Percentiles rank a stretch among this genome's conserved stretches.
phyloP scores from a whole-genome alignment of 2,113 vertebrate species.

The Myotis yumanensis region DNA sequence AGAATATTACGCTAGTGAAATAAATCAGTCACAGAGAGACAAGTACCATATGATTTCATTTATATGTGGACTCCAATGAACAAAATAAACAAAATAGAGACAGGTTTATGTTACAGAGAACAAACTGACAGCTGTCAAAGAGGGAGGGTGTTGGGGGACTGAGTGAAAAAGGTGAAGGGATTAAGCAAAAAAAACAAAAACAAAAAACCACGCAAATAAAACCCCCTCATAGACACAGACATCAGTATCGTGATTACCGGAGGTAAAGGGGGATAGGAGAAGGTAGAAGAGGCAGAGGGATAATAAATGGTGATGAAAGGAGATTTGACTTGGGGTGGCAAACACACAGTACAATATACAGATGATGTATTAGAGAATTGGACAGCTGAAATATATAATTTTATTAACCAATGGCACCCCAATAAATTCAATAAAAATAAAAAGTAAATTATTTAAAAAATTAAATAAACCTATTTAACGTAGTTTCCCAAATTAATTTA shows the following conservation, averaged over 20 bases:
- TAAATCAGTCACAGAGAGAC: background rate
- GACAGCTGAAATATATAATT: background rate
- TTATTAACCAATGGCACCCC: background rate
- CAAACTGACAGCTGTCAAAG: background rate
- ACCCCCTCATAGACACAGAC: background rate
- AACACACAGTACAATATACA: background rate
- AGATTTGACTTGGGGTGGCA: background rate
- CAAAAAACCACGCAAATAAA: too few species aligned
- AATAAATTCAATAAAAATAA: background rate
- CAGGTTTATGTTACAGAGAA: background rate
- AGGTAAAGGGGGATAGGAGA: background rate
- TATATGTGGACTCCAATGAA: background rate
- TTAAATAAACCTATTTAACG: background rate
- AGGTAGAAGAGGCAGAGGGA: background rate
- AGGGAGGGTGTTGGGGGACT: background rate
- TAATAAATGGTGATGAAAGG: background rate
- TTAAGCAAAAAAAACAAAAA: background rate
- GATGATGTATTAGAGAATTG: background rate
- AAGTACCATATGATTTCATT: background rate
- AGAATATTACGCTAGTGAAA: background rate
- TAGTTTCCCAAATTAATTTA: constrained; percentile 18
- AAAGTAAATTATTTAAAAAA: background rate
- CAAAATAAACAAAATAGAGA: background rate
- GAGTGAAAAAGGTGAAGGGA: background rate
- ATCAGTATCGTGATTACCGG: background rate